phyloP scores from a whole-genome alignment of 1,140 invertebrate genomes.

The Adelges cooleyi region DNA sequence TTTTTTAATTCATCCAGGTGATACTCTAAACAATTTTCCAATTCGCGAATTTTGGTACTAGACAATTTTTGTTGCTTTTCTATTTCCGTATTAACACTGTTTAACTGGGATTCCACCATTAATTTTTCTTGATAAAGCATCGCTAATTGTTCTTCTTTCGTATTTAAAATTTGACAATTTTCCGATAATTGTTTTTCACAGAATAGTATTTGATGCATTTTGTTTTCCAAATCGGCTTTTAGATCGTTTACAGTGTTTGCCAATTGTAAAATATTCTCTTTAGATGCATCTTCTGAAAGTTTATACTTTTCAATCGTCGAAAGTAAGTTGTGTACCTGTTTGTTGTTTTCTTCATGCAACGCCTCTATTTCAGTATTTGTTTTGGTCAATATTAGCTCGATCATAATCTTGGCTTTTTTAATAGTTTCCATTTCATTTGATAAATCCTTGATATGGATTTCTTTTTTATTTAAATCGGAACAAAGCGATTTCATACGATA shows the following conservation, averaged over 20 bases:
- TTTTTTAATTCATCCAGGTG: constrained; percentile 9
- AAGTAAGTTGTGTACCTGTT: not conserved
- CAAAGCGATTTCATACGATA: not conserved
- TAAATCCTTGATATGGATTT: not conserved
- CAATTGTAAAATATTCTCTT: not conserved
- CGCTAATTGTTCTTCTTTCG: not conserved
- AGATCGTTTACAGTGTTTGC: not conserved
- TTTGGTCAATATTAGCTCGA: constrained; percentile 22
- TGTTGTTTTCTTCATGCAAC: constrained; percentile 13
- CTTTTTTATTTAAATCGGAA: not conserved
- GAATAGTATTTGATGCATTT: not conserved
- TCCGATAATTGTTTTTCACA: not conserved
- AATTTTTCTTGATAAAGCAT: constrained; percentile 3
- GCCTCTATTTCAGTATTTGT: constrained; percentile 21
- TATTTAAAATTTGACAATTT: not conserved
- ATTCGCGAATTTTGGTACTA: not conserved
- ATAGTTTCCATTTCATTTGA: not conserved
- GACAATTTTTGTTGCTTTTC: not conserved
- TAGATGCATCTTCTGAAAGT: not conserved
- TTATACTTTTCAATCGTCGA: not conserved
- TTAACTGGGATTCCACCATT: not conserved
- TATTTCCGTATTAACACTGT: not conserved
- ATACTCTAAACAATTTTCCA: constrained; percentile 12
- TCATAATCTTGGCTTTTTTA: constrained; percentile 15
- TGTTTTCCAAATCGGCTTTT: not conserved